Percentiles rank a stretch among this genome's conserved stretches.
These are phyloP conservation scores for Zaprionus obscuricornis DNA, from an alignment of 2,888 invertebrate genomes.

Conservation along the genomic window DNA sequence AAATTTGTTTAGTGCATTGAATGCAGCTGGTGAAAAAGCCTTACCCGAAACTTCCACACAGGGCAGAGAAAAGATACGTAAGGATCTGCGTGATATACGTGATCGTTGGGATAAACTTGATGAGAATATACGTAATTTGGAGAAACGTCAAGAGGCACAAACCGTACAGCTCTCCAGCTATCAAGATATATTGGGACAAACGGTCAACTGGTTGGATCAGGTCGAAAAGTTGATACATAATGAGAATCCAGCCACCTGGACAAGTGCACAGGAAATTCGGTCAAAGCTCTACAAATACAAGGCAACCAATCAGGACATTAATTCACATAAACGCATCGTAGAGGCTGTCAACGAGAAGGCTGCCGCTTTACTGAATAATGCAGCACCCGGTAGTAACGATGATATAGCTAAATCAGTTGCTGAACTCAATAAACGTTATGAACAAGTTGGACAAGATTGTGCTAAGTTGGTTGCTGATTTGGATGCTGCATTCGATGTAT, in stretches of 20 bases:
- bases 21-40: slow-evolving; percentile 93
- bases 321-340: slow-evolving; percentile 94
- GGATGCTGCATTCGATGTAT: slow-evolving; percentile 90
- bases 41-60: slow-evolving; percentile 95
- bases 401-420: slow-evolving; percentile 89
- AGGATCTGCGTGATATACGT: slow-evolving; percentile 90
- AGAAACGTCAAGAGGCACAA: slow-evolving; percentile 93
- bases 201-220: slow-evolving; percentile 92
- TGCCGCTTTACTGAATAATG: slow-evolving; percentile 86
- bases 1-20: slow-evolving; percentile 89
- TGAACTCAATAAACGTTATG: slow-evolving; percentile 90
- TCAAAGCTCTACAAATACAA: slow-evolving; percentile 93
- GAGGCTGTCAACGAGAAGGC: slow-evolving; percentile 96
- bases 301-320: slow-evolving; percentile 93
- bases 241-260: slow-evolving; percentile 89
- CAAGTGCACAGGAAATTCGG: slow-evolving; percentile 92
- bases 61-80: slow-evolving; percentile 94
- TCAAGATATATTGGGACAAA: slow-evolving; percentile 93
- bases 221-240: slow-evolving; percentile 91
- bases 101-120: slow-evolving; percentile 95
- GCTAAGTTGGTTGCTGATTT: slow-evolving; percentile 88
- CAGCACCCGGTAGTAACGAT: slow-evolving; percentile 80
- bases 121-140: slow-evolving; percentile 92
- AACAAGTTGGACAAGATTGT: slow-evolving; percentile 87
- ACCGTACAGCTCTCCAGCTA: slow-evolving; percentile 92